Evolutionary conservation across 2,888 invertebrate genomes (phyloP).

Genomic region (Ellobium chinense): DNA sequence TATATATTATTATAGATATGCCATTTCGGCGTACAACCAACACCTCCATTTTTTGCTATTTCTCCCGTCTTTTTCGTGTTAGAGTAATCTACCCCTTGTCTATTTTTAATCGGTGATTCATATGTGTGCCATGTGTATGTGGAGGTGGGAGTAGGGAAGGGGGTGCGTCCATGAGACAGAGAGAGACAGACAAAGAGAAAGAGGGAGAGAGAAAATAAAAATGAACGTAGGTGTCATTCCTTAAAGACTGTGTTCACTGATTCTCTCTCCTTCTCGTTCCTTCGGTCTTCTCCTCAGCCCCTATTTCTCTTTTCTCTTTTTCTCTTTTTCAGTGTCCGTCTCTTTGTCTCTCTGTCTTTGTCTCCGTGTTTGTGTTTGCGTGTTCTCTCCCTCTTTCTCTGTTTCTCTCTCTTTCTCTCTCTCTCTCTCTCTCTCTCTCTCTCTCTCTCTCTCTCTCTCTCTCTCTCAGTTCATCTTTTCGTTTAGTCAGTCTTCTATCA

Average conservation of each 20-base stretch:
- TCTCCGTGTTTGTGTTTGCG: not conserved
- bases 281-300: not conserved
- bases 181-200: constrained; percentile 27
- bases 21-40: no score
- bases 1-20: no score
- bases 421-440: constrained; percentile 5
- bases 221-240: not conserved
- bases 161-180: no score
- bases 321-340: no score
- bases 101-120: no score
- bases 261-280: not conserved
- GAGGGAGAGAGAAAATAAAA: constrained; percentile 17
- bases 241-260: no score
- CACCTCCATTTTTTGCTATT: no score
- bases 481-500: no score
- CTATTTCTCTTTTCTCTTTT: not conserved
- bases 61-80: no score
- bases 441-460: not conserved
- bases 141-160: no score
- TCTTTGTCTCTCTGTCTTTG: not conserved
- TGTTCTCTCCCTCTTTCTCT: constrained; percentile 36
- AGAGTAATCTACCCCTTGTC: no score
- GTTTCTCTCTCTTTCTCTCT: constrained; percentile 20
- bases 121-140: no score
- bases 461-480: not conserved